Conservation (phyloP, 2,797 vertebrate genomes). For the Huso huso region DNA sequence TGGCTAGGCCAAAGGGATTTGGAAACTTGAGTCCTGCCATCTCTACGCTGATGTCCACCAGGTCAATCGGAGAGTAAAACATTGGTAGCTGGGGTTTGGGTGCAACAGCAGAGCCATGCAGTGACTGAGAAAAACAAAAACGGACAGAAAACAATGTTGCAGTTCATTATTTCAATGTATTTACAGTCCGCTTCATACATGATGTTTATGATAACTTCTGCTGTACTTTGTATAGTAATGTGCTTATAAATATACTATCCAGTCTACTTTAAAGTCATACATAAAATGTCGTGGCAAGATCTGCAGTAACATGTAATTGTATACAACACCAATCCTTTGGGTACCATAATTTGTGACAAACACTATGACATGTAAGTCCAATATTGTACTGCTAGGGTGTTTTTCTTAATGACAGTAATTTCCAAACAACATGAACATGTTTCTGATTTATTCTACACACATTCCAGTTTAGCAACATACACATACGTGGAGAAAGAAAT, state of each 20-base stretch:
- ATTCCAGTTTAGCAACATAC: neutral
- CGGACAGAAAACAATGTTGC: neutral
- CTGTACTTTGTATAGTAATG: no score
- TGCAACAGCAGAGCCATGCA: constrained; percentile 55
- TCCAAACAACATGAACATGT: constrained; percentile 1
- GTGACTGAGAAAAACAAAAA: constrained; percentile 47
- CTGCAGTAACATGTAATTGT: neutral
- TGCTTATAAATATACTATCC: no score
- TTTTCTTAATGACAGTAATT: neutral
- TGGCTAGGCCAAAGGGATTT: constrained; percentile 90
- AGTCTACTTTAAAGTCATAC: no score
- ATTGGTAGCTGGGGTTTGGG: constrained; percentile 65
- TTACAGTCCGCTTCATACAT: no score
- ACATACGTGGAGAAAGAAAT: constrained; percentile 3
- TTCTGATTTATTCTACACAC: neutral
- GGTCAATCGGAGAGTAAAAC: constrained; percentile 77
- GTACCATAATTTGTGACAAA: neutral
- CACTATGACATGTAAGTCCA: constrained; percentile 1
- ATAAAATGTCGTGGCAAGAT: neutral
- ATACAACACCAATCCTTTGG: constrained; percentile 1
- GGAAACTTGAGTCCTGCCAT: constrained; percentile 76
- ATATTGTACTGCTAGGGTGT: neutral
- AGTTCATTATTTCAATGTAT: neutral
- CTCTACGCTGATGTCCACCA: constrained; percentile 81
- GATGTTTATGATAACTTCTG: no score